Evolutionary conservation across 2,888 invertebrate species (phyloP), one percentile per base, ranked within the genome.

Genomic region (Tricholauxania praeusta): DNA sequence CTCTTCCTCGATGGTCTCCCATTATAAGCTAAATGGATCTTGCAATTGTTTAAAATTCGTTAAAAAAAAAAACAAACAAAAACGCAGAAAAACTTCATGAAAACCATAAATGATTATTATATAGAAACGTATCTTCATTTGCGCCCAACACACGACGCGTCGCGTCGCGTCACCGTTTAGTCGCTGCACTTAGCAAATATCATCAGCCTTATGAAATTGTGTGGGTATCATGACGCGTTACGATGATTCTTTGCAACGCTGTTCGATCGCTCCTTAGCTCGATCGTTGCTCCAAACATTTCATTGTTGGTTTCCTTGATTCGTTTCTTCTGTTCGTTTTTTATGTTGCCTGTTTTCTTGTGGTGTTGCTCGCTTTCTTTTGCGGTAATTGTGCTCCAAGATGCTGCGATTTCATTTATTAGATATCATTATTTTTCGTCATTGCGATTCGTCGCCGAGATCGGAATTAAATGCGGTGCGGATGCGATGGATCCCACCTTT

Each of bases 381-480:
- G 15, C 53, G 32, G 64, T 55, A 67, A 32, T 55, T 55, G 52
- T 39, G n/a, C 17, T 32, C 67, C 67, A 19, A 67, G 67, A 67
- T 67, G 55, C 52, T 53, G 66, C 39, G 66, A 66, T 66, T 66
- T 53, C 67, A 67, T 53, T 67, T 67, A 67, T 55, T 67, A 67
- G 67, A 67, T 67, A 67, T 53, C 53, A 67, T 67, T 67, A 67
- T 67, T 67, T 67, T 55, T 22, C 22, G 67, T 67, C 47, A 39
- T n/a, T 67, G 32, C 53, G 67, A 65, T 65, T 17, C 65, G 65
- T 52, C n/a, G 52, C n/a, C 52, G 65, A 51, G 65, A 65, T 55
- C 55, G 55, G 55, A 55, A 55, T 19, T 22, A n/a, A 55, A 55
- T 22, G 55, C 55, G 17, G 19, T 53, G 53, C 19, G 53, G 53